Evolutionary conservation across 2,888 invertebrate genomes (phyloP).

Genomic region (Cryptocheilus praepositus): DNA sequence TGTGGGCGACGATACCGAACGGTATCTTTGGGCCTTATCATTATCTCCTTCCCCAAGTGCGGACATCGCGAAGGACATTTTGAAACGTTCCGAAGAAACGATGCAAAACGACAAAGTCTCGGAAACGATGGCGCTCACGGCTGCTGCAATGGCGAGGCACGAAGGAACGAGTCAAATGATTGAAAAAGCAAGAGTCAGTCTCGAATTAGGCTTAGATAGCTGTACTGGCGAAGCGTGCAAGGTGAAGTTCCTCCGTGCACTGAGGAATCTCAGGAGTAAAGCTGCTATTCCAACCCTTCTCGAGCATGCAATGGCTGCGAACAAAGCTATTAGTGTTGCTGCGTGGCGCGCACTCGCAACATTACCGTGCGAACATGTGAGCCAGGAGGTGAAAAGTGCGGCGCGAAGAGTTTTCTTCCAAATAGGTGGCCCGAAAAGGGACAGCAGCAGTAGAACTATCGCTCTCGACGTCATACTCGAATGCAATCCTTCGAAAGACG

Average conservation of each 20-base stretch:
- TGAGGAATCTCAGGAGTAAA: constrained; percentile 82
- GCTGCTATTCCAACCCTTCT: constrained; percentile 80
- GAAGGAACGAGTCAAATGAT: constrained; percentile 52
- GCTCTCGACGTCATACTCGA: constrained; percentile 84
- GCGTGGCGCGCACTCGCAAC: constrained; percentile 82
- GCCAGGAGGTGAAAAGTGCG: constrained; percentile 72
- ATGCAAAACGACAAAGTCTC: constrained; percentile 78
- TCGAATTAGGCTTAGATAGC: constrained; percentile 74
- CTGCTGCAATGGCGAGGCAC: constrained; percentile 79
- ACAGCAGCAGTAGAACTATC: constrained; percentile 82
- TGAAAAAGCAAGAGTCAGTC: constrained; percentile 64
- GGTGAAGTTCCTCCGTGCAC: constrained; percentile 80
- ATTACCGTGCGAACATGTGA: constrained; percentile 73
- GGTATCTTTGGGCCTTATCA: constrained; percentile 85
- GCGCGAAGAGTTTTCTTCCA: constrained; percentile 80
- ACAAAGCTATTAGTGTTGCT: constrained; percentile 78
- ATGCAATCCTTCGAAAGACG: constrained; percentile 77
- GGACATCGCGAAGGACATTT: constrained; percentile 76
- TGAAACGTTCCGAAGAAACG: constrained; percentile 75
- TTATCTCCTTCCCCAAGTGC: constrained; percentile 80
- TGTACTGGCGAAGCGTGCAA: constrained; percentile 79
- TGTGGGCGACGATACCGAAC: constrained; percentile 79
- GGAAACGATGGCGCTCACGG: constrained; percentile 82
- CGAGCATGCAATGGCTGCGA: constrained; percentile 76
- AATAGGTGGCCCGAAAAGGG: constrained; percentile 75